These are phyloP conservation scores for Hololepta plana DNA, from an alignment of 2,888 invertebrate genomes.

Conservation along the genomic window DNA sequence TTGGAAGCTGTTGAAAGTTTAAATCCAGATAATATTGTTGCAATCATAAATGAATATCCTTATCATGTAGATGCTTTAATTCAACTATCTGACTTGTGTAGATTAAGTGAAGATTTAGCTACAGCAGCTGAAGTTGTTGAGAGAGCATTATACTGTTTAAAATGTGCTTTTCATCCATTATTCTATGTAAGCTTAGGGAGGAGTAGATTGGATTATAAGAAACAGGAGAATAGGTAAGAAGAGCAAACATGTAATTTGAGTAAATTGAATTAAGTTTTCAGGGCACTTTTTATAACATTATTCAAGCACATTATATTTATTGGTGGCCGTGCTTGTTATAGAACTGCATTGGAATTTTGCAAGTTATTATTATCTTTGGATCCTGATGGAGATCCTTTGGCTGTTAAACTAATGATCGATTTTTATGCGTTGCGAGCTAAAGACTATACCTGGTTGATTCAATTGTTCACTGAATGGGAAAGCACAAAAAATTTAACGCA, in stretches of 20 bases:
- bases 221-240: conserved; percentile 66
- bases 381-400: conserved; percentile 58
- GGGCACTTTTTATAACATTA: conserved; percentile 59
- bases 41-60: conserved; percentile 52
- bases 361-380: conserved; percentile 65
- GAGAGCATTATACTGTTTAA: conserved; percentile 55
- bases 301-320: conserved; percentile 67
- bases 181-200: conserved; percentile 47
- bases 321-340: conserved; percentile 61
- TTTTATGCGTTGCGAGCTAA: conserved; percentile 62
- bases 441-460: conserved; percentile 50
- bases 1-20: conserved; percentile 60
- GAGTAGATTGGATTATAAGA: conserved; percentile 57
- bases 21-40: conserved; percentile 61
- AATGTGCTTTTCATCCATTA: conserved; percentile 60
- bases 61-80: conserved; percentile 67
- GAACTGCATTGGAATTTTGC: conserved; percentile 75
- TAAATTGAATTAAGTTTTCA: conserved; percentile 24
- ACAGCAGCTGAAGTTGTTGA: conserved; percentile 66
- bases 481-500: conserved; percentile 49
- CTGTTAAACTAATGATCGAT: conserved; percentile 59
- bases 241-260: too few relatives aligned
- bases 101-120: conserved; percentile 58
- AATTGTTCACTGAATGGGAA: conserved; percentile 35
- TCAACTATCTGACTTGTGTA: conserved; percentile 64